Conservation (phyloP, 1,140 invertebrate species). For the Lasaia peninsularis region DNA sequence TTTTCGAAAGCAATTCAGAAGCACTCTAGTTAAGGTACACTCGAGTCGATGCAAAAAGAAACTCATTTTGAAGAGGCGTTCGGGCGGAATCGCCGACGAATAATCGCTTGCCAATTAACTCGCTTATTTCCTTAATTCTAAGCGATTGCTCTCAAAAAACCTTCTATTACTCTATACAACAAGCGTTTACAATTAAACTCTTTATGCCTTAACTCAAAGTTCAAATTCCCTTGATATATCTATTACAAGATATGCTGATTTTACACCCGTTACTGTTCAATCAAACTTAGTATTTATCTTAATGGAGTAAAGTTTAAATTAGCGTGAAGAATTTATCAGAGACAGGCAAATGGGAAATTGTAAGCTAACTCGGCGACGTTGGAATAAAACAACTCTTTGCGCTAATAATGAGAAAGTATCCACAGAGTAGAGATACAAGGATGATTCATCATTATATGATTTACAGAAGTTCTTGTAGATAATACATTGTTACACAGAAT, state of each 20-base stretch:
- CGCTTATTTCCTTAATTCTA: conserved; percentile 71
- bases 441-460: too few relatives aligned
- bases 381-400: conserved; percentile 74
- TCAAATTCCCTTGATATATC: conserved; percentile 9
- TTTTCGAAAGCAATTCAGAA: not conserved
- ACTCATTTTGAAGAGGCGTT: conserved; percentile 34
- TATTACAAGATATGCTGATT: conserved; percentile 33
- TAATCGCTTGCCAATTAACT: conserved; percentile 66
- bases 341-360: conserved; percentile 69
- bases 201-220: conserved; percentile 21
- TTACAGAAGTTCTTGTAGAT: too few relatives aligned
- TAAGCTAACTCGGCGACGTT: conserved; percentile 64
- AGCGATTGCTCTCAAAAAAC: conserved; percentile 58
- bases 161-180: conserved; percentile 32
- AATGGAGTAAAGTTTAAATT: conserved; percentile 34
- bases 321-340: conserved; percentile 33
- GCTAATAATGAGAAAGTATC: conserved; percentile 70
- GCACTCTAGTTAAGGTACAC: conserved; percentile 26
- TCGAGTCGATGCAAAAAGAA: conserved; percentile 30
- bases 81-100: conserved; percentile 49
- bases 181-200: conserved; percentile 29
- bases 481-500: too few relatives aligned
- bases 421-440: conserved; percentile 37
- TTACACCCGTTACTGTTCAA: conserved; percentile 22
- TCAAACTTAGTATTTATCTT: conserved; percentile 31